A percentile compares a stretch with the other conserved stretches of the same genome.
Evolutionary conservation across 2,113 vertebrate genomes (phyloP).

Genomic region (Phainopepla nitens): DNA sequence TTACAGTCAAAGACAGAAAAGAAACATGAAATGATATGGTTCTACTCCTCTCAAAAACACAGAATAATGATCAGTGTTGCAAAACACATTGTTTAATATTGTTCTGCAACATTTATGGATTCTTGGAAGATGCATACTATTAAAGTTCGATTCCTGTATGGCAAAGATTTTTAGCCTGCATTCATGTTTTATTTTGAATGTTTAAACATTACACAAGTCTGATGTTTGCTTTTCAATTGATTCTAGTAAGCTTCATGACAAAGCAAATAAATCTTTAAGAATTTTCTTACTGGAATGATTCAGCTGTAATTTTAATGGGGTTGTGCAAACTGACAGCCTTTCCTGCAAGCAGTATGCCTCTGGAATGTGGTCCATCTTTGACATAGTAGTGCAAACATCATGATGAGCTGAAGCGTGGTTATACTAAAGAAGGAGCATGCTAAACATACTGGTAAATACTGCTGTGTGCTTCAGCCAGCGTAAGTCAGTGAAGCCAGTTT

Average conservation of each 20-base stretch:
- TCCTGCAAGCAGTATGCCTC: background rate
- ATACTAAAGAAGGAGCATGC: background rate
- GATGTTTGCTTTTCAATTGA: slow-evolving; percentile 50
- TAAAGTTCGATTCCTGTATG: background rate
- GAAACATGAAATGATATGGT: background rate
- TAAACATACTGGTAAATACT: background rate
- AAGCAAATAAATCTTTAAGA: slow-evolving; percentile 39
- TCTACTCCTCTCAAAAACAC: background rate
- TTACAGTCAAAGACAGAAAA: background rate
- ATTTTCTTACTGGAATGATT: slow-evolving; percentile 33
- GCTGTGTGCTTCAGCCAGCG: background rate
- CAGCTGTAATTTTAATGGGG: slow-evolving; percentile 52
- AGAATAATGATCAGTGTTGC: background rate
- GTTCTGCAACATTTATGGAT: slow-evolving; percentile 40
- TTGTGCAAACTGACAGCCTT: slow-evolving; percentile 21
- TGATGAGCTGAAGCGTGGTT: slow-evolving; percentile 14
- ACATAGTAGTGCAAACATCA: slow-evolving; percentile 17
- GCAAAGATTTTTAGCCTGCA: slow-evolving; percentile 32
- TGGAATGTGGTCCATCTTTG: background rate
- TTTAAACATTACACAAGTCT: slow-evolving; percentile 45
- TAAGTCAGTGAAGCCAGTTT: background rate
- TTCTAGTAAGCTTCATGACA: slow-evolving; percentile 4
- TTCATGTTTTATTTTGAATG: slow-evolving; percentile 30
- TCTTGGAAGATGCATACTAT: slow-evolving; percentile 11
- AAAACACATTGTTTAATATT: slow-evolving; percentile 26